phyloP scores from a whole-genome alignment of 2,797 vertebrate genomes.

The Oophaga sylvatica region DNA sequence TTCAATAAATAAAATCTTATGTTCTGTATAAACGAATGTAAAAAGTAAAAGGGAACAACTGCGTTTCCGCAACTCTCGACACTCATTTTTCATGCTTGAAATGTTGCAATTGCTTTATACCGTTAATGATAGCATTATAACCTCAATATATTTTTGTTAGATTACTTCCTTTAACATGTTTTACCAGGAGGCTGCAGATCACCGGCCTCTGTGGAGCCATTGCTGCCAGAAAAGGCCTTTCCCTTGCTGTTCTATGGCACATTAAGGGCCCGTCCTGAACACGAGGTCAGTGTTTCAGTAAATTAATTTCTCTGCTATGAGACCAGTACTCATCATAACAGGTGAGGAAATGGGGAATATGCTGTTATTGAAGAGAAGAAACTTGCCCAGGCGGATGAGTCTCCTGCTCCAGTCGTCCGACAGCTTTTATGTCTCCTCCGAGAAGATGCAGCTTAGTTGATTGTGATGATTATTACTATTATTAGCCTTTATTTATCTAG shows the following conservation, averaged over 20 bases:
- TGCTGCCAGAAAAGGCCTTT: constrained; percentile 46
- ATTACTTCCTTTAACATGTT: constrained; percentile 49
- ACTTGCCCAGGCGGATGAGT: constrained; percentile 23
- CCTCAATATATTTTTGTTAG: constrained; percentile 49
- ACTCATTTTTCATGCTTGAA: constrained; percentile 35
- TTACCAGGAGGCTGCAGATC: constrained; percentile 50
- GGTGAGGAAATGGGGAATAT: constrained; percentile 45
- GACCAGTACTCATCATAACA: constrained; percentile 47
- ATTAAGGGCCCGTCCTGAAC: constrained; percentile 42
- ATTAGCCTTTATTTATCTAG: constrained; percentile 33
- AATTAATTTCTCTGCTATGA: constrained; percentile 46
- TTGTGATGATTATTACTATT: constrained; percentile 41
- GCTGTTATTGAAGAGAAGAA: constrained; percentile 44
- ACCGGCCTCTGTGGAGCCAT: constrained; percentile 44
- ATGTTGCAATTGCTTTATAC: constrained; percentile 39
- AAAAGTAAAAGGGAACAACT: constrained; percentile 22
- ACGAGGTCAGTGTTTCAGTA: constrained; percentile 53
- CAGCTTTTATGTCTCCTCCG: constrained; percentile 36
- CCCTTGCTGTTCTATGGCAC: constrained; percentile 32
- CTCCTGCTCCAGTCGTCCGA: constrained; percentile 27
- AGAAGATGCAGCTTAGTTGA: constrained; percentile 24
- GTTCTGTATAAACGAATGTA: not conserved
- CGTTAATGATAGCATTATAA: constrained; percentile 45
- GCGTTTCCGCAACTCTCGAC: not conserved
- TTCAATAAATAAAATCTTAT: not conserved